phyloP scores from a whole-genome alignment of 2,888 invertebrate genomes.

The Cryptosula pallasiana region DNA sequence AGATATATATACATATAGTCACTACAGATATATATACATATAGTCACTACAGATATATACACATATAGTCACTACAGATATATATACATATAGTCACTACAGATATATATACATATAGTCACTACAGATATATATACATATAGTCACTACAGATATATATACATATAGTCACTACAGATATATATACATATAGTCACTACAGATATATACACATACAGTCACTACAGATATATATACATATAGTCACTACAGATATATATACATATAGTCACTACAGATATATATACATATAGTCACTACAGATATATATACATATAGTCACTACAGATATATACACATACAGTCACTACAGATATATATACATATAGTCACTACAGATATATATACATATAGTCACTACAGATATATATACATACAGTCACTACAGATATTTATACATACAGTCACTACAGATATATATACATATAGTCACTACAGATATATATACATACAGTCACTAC shows the following conservation, averaged over 20 bases:
- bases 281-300: conserved; percentile 61
- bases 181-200: conserved; percentile 61
- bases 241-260: conserved; percentile 64
- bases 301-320: conserved; percentile 53
- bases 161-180: conserved; percentile 62
- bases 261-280: conserved; percentile 62
- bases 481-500: conserved; percentile 61
- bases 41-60: conserved; percentile 62
- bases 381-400: conserved; percentile 61
- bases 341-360: too few species aligned
- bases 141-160: conserved; percentile 62
- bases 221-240: too few species aligned
- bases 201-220: conserved; percentile 35
- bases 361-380: conserved; percentile 70
- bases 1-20: conserved; percentile 53
- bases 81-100: too few species aligned
- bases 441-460: conserved; percentile 64
- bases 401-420: conserved; percentile 35
- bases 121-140: conserved; percentile 59
- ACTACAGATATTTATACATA: too few species aligned
- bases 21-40: conserved; percentile 59
- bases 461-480: conserved; percentile 62
- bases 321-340: conserved; percentile 59
- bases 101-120: conserved; percentile 53
- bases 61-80: conserved; percentile 28